phyloP scores from a whole-genome alignment of 2,888 invertebrate genomes.

The Podotricha telesiphe region DNA sequence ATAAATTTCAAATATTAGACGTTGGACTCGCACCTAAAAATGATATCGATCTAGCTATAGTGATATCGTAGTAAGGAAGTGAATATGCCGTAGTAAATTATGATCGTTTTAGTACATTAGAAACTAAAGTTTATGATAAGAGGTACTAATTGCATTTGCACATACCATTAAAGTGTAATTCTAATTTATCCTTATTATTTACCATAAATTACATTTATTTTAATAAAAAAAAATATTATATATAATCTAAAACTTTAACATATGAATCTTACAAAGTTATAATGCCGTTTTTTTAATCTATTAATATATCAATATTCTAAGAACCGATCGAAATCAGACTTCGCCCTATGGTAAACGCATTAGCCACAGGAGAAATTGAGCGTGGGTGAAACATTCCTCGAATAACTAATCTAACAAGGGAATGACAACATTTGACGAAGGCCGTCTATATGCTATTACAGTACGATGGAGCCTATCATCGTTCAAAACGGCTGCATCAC shows the following conservation, averaged over 20 bases:
- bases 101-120: conserved; percentile 44
- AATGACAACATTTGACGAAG: conserved; percentile 64
- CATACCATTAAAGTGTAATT: neutral
- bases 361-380: conserved; percentile 60
- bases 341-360: conserved; percentile 72
- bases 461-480: conserved; percentile 65
- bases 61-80: conserved; percentile 77
- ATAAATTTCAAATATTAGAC: conserved; percentile 82
- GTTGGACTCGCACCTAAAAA: conserved; percentile 66
- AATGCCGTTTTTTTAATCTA: neutral
- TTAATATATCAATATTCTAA: conserved; percentile 29
- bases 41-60: conserved; percentile 77
- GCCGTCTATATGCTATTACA: conserved; percentile 43
- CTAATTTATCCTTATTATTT: neutral
- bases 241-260: neutral
- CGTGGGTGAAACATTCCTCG: conserved; percentile 68
- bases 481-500: conserved; percentile 72
- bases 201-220: neutral
- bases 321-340: conserved; percentile 70
- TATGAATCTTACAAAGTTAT: neutral
- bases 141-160: too few relatives aligned
- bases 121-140: neutral
- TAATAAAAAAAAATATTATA: neutral
- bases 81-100: conserved; percentile 57
- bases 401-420: conserved; percentile 65